Evolutionary conservation across 2,888 invertebrate genomes (phyloP), one percentile per base, ranked within the genome.

Genomic region (Chrysomela aeneicollis): DNA sequence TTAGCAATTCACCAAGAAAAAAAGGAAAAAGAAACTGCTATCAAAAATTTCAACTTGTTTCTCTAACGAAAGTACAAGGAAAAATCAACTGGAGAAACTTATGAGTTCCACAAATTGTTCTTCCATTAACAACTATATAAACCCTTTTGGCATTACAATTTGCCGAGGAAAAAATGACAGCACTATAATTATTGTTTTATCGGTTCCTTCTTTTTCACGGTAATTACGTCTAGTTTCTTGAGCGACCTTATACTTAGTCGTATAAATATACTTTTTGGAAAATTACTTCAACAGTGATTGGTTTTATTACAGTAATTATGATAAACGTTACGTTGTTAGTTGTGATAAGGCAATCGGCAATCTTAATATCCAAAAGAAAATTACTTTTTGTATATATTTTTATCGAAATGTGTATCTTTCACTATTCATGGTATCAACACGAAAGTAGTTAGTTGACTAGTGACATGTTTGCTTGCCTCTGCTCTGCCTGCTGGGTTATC

Each of bases 291-390:
- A 26, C 32, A 57, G n/a, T 55, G 54, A 55, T 61, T 52, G 46
- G 19, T 46, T 53, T 51, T 52, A 42, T 60, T 37, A 46, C 51
- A 19, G 52, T 60, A 61, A 57, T 61, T 61, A 61, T 35, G 55
- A 54, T 54, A 18, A 61, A 21, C 30, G 30, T 54, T 47, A 15
- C 19, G 21, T 42, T 61, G 47, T 30, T 47, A 55, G 18, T 30
- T 32, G 35, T 49, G 61, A 61, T 61, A 61, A 55, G 50, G 61
- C 37, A 26, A 55, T 35, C 49, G 50, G 61, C 37, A 26, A 55
- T 35, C 49, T 53, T 54, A 61, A 55, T 61, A 54, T 55, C 61
- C n/a, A 42, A 42, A 42, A 42, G n/a, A 42, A 42, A 42, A 42
- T 55, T 55, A 42, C 42, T 42, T 10, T 42, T 42, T 12, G 42